Conservation (phyloP, 2,113 vertebrate species). For the Mobula birostris region DNA sequence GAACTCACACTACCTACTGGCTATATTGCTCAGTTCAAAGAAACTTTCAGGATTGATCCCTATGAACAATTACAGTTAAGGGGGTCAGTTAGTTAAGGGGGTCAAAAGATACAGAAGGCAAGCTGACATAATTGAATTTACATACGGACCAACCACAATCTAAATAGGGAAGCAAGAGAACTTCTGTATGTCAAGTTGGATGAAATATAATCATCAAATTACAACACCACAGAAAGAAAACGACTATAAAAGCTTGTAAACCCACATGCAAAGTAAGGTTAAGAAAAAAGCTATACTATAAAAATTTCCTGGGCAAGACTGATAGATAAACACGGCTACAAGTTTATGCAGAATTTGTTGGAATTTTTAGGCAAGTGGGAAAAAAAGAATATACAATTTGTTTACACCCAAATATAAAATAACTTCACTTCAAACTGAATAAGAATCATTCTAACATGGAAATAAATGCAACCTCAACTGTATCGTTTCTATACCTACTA, state of each 20-base stretch:
- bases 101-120: background rate
- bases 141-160: background rate
- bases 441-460: background rate
- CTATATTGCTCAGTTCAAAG: background rate
- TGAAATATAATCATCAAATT: background rate
- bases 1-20: background rate
- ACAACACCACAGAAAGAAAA: background rate
- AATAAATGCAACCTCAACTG: background rate
- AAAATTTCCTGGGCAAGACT: background rate
- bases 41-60: background rate
- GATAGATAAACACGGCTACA: background rate
- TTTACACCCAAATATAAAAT: background rate
- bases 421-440: background rate
- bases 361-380: background rate
- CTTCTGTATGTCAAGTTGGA: background rate
- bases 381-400: background rate
- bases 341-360: background rate
- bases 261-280: background rate
- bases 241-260: background rate
- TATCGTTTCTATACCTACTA: background rate
- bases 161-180: background rate
- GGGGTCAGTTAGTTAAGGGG: background rate
- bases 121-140: background rate
- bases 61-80: background rate
- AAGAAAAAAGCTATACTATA: background rate